Evolutionary conservation across 64 coral and sea anemone species (phyloP), one percentile per base, ranked within the genome.

Genomic region (Actinia tenebrosa): DNA sequence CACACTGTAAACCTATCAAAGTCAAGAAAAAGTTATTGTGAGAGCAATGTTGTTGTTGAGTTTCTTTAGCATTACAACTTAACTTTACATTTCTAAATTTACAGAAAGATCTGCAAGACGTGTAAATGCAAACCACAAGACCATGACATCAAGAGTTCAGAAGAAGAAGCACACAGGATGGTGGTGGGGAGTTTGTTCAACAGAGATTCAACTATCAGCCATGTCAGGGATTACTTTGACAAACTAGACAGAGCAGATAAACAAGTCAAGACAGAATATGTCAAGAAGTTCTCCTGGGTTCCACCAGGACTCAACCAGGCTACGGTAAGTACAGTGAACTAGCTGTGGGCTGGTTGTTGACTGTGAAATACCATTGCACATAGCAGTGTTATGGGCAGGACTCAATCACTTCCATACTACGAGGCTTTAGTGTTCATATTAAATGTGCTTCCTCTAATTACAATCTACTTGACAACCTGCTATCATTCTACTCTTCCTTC

Each of bases 71-170:
- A 37, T 37, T 37, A 37, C 30, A 37, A 37, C 30, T 37, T 37
- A 37, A 37, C 30, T 37, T 37, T 37, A 37, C 14, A 64, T 64
- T 87, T 78, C 26, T 60, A 56, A 54, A 37, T 45, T 89, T 16
- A 77, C 60, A 99, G 97, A 83, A 99, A 99, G 88, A 99, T 99
- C 80, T 99, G 97, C 86, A 99, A 99, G 85, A 99, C 93, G 23
- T 99, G 97, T 85, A 99, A 99, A 75, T 95, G 93, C 60, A 92
- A 92, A 56, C 91, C 90, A 5, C 93, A 92, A 60, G 97, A 99
- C 44, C 97, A 99, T 87, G 97, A 99, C 83, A 89, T 99, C 80
- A 95, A 93, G 88, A 94, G 92, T 86, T 90, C 83, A 52, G 91
- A 95, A 91, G 97, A 99, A 44, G 86, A 89, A 60, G 88, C 90